Base-by-base conservation (phyloP, 1,140 invertebrate genomes). In the Eufriesea mexicana region DNA sequence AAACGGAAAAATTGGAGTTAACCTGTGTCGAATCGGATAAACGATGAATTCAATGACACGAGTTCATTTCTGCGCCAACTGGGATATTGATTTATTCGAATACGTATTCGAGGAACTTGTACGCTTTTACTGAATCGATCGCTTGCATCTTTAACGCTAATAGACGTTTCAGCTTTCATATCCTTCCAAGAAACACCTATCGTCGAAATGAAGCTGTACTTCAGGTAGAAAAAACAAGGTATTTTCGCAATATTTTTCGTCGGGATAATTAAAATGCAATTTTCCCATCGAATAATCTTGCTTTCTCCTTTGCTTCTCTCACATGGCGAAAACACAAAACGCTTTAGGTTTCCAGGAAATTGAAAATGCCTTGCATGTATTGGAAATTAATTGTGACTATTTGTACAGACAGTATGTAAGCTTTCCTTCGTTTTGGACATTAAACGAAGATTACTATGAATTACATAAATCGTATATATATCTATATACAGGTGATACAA, bases 371-470 rank as follows among this genome's bases (percentile, higher is more conserved):
- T 18, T 16, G 71, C 28, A 75, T n/a, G n/a, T n/a, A n/a, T n/a
- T n/a, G n/a, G n/a, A n/a, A n/a, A n/a, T n/a, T 64, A 74, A 80
- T 64, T 66, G 71, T 7, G 49, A 42, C 42, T 28, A 66, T 81
- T 75, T 75, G 45, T 49, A 28, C 28, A 14, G 20, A 28, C n/a
- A n/a, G n/a, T n/a, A 7, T 49, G 25, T 47, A 72, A 73, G 23
- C 55, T 66, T 51, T 5, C 57, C 54, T 81, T 81, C 61, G 64
- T 81, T 66, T 66, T 25, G 42, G 59, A 47, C 79, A 49, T 81
- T 74, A 66, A 4, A 12, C 49, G 4, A 51, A 71, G 79, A 81
- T 81, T 81, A 81, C 57, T 5, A 51, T 66, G 79, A 81, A 66
- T 81, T 81, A 81, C 71, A 57, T 49, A 75, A 23, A 47, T 18